Evolutionary conservation across 1,140 invertebrate genomes (phyloP).

Genomic region (Pachyrhynchus sulphureomaculatus): DNA sequence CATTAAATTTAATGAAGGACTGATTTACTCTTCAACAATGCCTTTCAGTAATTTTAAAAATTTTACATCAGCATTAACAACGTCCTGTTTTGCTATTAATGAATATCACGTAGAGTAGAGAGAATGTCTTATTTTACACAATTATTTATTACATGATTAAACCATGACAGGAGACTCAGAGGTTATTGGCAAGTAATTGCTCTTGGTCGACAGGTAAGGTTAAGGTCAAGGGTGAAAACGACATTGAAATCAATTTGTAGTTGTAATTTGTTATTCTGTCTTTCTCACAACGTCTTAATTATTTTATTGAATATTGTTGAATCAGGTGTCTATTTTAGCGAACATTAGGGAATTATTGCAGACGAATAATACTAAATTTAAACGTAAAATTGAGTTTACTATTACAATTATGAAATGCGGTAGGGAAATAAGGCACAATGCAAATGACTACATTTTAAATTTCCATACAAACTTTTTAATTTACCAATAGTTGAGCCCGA

Average conservation of each 20-base stretch:
- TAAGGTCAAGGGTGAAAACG: background rate
- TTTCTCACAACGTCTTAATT: slow-evolving; percentile 1
- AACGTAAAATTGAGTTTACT: too few species aligned
- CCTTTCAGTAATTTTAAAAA: too few species aligned
- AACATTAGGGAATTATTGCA: too few species aligned
- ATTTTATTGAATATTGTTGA: background rate
- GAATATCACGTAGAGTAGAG: background rate
- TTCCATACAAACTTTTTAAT: too few species aligned
- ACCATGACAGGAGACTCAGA: background rate
- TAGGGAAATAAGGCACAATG: too few species aligned
- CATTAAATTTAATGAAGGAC: too few species aligned
- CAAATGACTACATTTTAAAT: too few species aligned
- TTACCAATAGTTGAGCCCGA: too few species aligned
- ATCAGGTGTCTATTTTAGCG: too few species aligned
- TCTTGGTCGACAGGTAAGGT: background rate
- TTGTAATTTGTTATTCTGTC: background rate
- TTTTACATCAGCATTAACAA: background rate
- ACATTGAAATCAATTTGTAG: slow-evolving; percentile 3
- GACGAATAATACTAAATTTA: too few species aligned
- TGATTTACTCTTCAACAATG: too few species aligned
- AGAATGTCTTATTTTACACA: background rate
- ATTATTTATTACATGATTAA: slow-evolving; percentile 4
- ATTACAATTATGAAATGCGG: too few species aligned
- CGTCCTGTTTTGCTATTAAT: background rate
- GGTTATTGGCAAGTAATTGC: background rate